Percentiles rank a stretch among this genome's conserved stretches.
phyloP scores from a whole-genome alignment of 1,140 invertebrate species.

The Arctopsyche grandis region DNA sequence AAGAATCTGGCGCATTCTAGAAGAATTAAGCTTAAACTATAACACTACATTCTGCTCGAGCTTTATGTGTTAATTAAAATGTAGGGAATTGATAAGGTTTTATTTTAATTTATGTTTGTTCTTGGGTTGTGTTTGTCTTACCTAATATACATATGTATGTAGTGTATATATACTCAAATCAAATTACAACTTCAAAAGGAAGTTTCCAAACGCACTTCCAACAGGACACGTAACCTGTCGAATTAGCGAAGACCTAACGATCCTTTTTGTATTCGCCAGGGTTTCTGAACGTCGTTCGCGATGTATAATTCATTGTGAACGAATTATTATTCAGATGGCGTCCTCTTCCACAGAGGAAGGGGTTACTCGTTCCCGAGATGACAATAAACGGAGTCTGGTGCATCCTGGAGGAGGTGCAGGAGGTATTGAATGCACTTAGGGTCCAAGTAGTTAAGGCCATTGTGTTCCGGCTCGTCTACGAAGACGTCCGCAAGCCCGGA shows the following conservation, averaged over 20 bases:
- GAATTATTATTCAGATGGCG: slow-evolving; percentile 11
- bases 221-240: background rate
- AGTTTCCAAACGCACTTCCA: too few species aligned
- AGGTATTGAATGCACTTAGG: slow-evolving; percentile 27
- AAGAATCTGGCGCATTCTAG: too few species aligned
- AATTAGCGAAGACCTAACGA: background rate
- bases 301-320: slow-evolving; percentile 1
- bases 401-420: background rate
- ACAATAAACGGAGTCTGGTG: slow-evolving; percentile 2
- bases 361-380: background rate
- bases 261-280: background rate
- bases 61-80: too few species aligned
- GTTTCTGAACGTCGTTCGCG: background rate
- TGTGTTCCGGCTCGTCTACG: background rate
- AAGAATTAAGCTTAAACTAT: too few species aligned
- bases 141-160: too few species aligned
- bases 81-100: too few species aligned
- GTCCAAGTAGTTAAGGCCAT: slow-evolving; percentile 6
- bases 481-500: background rate
- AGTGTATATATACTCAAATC: too few species aligned
- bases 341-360: background rate
- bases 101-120: too few species aligned
- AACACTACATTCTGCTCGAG: too few species aligned
- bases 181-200: too few species aligned
- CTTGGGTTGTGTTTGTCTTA: too few species aligned